Base-by-base conservation (phyloP, 2,888 invertebrate species). In the Xestia c-nigrum region DNA sequence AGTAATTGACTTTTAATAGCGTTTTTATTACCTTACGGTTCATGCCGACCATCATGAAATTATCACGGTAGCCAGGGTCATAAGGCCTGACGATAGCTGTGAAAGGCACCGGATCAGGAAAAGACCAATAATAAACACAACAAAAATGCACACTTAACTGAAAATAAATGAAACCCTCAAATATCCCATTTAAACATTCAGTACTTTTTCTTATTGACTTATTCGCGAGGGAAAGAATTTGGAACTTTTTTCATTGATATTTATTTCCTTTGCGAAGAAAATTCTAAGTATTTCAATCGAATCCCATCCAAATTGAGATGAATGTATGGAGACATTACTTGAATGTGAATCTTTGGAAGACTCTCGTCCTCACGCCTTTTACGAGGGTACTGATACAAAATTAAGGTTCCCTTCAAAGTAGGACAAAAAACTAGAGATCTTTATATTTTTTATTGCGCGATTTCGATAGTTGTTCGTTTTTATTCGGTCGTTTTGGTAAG, bases 241-340 rank as follows among this genome's bases (percentile, higher is more conserved):
- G 1, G 19, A 74, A 75, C 72, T 83, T 83, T 79, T 83, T 76
- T 68, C 81, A 84, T 84, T 72, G 78, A 81, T 75, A 84, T 85
- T 85, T 82, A 78, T 84, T 80, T 63, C 65, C 61, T 69, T 57
- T 79, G 38, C 38, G 57, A 72, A 85, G 69, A 75, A 78, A 61
- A 86, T 80, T 78, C 78, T 76, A 72, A 77, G 70, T 70, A 68
- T 79, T 85, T 84, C 87, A 78, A 85, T 83, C 65, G 75, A 14
- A 73, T 65, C 66, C 67, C 76, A 46, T 66, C 70, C 70, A 86
- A 86, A 87, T 86, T 81, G 81, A 87, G 85, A 86, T 80, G 83
- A 83, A 86, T 87, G 87, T 77, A 64, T 80, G 61, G 69, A 78
- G 73, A 85, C 77, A 68, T 79, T 75, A 72, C 70, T 68, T 73